A percentile compares a stretch with the other conserved stretches of the same genome.
These are phyloP conservation scores for Bombus superbus DNA, from an alignment of 1,140 invertebrate genomes.

Conservation along the genomic window DNA sequence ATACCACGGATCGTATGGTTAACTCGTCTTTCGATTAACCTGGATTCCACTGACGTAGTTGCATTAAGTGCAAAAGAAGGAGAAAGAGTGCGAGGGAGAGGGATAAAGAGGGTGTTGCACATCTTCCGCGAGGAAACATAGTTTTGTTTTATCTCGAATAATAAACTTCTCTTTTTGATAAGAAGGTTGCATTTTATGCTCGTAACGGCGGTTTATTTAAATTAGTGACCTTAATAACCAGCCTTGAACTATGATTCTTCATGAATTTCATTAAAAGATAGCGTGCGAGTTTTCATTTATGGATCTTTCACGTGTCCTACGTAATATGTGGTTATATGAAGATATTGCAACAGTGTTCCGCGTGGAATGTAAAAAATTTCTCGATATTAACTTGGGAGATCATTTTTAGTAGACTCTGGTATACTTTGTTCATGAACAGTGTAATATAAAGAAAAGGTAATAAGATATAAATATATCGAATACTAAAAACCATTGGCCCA, in stretches of 20 bases:
- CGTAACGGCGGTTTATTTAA: slow-evolving; percentile 26
- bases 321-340: not conserved
- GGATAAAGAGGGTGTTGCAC: not conserved
- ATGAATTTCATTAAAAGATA: not conserved
- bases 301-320: not conserved
- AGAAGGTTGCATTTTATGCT: not conserved
- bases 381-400: not conserved
- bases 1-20: slow-evolving; percentile 34
- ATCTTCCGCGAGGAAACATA: slow-evolving; percentile 15
- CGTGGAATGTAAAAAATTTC: not conserved
- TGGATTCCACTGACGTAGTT: slow-evolving; percentile 17
- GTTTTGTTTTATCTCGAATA: slow-evolving; percentile 44
- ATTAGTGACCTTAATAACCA: slow-evolving; percentile 27
- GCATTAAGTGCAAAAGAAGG: not conserved
- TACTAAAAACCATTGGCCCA: not conserved
- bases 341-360: not conserved
- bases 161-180: slow-evolving; percentile 46
- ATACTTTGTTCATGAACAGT: too few relatives aligned
- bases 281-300: not conserved
- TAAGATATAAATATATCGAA: not conserved
- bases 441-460: too few relatives aligned
- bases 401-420: too few relatives aligned
- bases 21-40: slow-evolving; percentile 57
- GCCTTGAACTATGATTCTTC: not conserved
- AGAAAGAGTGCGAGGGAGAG: not conserved